Evolutionary conservation across 2,888 invertebrate genomes (phyloP).

Genomic region (Carcina quercana): DNA sequence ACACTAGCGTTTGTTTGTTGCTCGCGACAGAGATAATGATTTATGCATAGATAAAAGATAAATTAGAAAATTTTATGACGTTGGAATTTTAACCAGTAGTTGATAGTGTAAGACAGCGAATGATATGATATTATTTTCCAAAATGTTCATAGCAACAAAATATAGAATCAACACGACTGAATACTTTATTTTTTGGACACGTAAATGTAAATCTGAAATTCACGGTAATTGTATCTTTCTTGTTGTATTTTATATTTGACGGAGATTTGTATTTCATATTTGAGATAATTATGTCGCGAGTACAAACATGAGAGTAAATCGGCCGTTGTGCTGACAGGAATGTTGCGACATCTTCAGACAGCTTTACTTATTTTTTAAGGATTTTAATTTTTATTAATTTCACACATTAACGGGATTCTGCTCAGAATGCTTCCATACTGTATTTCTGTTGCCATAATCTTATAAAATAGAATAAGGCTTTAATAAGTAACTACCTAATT

Average conservation of each 20-base stretch:
- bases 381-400: conserved; percentile 18
- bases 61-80: conserved; percentile 44
- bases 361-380: conserved; percentile 63
- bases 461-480: too few species aligned
- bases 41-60: conserved; percentile 42
- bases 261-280: too few species aligned
- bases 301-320: too few species aligned
- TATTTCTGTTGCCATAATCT: too few species aligned
- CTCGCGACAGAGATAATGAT: conserved; percentile 42
- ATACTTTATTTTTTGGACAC: too few species aligned
- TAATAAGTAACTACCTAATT: conserved; percentile 1
- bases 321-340: conserved; percentile 4
- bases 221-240: too few species aligned
- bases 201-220: too few species aligned
- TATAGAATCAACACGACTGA: too few species aligned
- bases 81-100: conserved; percentile 39
- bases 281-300: too few species aligned
- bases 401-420: too few species aligned
- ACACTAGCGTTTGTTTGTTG: conserved; percentile 17
- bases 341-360: conserved; percentile 41
- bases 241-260: too few species aligned
- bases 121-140: conserved; percentile 23
- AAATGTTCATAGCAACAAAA: conserved; percentile 23
- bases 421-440: too few species aligned
- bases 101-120: conserved; percentile 28